Conservation (phyloP, 2,797 vertebrate species). For the Rhodeus uyekii region DNA sequence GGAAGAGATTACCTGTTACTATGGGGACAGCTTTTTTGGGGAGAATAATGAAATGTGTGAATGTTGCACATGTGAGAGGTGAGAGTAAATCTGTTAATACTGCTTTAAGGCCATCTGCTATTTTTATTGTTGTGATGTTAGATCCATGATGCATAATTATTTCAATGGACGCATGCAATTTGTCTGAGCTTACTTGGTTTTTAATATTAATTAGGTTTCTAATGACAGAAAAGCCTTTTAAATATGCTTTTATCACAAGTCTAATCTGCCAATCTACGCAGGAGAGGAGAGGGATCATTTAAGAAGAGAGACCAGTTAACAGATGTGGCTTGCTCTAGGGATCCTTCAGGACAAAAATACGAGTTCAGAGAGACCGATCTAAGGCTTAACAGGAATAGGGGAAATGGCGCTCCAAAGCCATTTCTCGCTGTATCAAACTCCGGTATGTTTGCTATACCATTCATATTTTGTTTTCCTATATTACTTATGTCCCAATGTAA, state of each 20-base stretch:
- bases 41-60: conserved; percentile 95
- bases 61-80: conserved; percentile 95
- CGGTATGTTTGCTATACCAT: conserved; percentile 55
- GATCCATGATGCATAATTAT: neutral
- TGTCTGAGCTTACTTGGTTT: neutral
- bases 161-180: neutral
- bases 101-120: neutral
- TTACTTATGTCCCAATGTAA: neutral
- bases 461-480: neutral
- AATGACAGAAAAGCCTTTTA: neutral
- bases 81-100: conserved; percentile 49
- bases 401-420: conserved; percentile 65
- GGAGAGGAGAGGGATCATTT: conserved; percentile 89
- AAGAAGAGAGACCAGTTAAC: conserved; percentile 74
- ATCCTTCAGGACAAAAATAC: conserved; percentile 79
- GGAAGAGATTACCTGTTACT: conserved; percentile 95
- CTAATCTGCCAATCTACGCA: conserved; percentile 55
- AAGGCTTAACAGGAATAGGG: conserved; percentile 80
- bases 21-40: conserved; percentile 93
- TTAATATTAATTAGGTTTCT: conserved; percentile 4
- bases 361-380: conserved; percentile 86
- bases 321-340: conserved; percentile 68
- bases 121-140: neutral
- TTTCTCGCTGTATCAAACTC: conserved; percentile 68
- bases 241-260: neutral